Percentiles rank a stretch among this genome's conserved stretches.
Conservation (phyloP, 37 sponge, comb jelly and placozoan species). For the Hormiphora californensis region DNA sequence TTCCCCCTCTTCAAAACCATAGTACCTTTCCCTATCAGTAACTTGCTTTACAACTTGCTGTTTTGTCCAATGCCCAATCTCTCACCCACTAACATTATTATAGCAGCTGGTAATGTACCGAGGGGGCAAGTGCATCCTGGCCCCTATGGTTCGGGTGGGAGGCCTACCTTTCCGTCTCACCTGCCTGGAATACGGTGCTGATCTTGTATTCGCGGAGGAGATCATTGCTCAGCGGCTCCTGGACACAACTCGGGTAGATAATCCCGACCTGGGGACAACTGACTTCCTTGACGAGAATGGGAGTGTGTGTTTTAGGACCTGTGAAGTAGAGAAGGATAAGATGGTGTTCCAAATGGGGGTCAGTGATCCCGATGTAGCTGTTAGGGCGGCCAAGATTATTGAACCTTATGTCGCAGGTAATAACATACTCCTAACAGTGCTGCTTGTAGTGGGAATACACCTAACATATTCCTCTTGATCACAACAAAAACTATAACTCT, state of each 20-base stretch:
- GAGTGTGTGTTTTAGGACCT: conserved; percentile 78
- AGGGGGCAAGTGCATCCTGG: conserved; percentile 73
- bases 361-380: conserved; percentile 85
- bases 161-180: conserved; percentile 81
- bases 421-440: too few relatives aligned
- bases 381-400: conserved; percentile 11
- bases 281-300: conserved; percentile 78
- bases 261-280: conserved; percentile 68
- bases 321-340: conserved; percentile 63
- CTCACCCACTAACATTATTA: too few relatives aligned
- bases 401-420: conserved; percentile 52
- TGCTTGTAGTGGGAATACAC: too few relatives aligned
- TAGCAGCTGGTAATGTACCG: neutral
- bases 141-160: conserved; percentile 97
- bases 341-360: conserved; percentile 91
- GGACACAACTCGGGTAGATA: neutral
- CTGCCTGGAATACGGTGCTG: conserved; percentile 84
- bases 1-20: too few relatives aligned
- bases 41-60: too few relatives aligned
- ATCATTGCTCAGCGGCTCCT: conserved; percentile 3
- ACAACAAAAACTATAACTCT: too few relatives aligned
- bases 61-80: too few relatives aligned
- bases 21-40: too few relatives aligned
- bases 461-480: too few relatives aligned
- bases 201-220: conserved; percentile 89